A percentile compares a stretch with the other conserved stretches of the same genome.
Evolutionary conservation across 2,113 vertebrate species (phyloP).

Genomic region (Muntiacus muntjak): DNA sequence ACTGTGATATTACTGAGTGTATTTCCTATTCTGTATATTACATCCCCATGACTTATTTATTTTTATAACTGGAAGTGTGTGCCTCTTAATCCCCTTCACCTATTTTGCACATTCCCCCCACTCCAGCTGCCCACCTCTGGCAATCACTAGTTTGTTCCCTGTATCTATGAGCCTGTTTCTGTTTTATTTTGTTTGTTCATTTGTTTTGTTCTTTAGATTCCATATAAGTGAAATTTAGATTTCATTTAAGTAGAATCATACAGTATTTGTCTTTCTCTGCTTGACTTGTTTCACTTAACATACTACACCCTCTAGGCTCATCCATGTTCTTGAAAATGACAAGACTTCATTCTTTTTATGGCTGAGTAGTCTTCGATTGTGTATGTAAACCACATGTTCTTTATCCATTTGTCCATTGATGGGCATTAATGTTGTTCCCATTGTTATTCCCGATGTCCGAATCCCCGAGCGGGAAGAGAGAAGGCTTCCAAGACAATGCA

Average conservation of each 20-base stretch:
- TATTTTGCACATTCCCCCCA: not conserved
- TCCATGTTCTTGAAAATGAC: not conserved
- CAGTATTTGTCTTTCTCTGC: not conserved
- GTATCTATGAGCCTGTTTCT: not conserved
- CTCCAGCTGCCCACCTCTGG: not conserved
- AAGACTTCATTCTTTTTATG: not conserved
- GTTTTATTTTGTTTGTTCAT: not conserved
- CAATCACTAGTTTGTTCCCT: not conserved
- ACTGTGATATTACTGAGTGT: not conserved
- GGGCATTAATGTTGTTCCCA: not conserved
- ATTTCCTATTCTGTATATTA: not conserved
- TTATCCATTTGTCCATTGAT: not conserved
- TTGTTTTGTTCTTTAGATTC: not conserved
- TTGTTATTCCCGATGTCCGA: too few species aligned
- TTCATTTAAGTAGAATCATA: not conserved
- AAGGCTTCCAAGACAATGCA: too few species aligned
- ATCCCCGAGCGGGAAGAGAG: too few species aligned
- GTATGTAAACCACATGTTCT: not conserved
- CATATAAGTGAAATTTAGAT: not conserved
- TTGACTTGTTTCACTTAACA: not conserved
- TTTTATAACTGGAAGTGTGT: not conserved
- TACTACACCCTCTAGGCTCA: not conserved
- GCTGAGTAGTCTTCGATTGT: not conserved
- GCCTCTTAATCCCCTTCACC: not conserved
- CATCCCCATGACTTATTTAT: not conserved